Evolutionary conservation across 2,888 invertebrate species (phyloP), one percentile per base, ranked within the genome.

Genomic region (Epicampocera succincta): DNA sequence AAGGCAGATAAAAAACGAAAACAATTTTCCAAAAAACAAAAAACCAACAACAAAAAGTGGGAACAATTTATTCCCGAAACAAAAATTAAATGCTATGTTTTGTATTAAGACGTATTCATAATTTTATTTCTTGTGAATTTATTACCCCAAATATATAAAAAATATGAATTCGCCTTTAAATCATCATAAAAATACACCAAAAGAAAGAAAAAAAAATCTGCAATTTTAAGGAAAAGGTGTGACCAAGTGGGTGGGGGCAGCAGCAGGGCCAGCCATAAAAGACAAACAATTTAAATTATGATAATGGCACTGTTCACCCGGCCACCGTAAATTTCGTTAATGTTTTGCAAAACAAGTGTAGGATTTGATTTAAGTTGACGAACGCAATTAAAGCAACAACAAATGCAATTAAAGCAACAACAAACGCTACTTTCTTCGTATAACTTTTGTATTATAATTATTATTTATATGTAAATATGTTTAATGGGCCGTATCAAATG

Each of bases 291-390:
- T 78, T 89, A 89, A 89, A 87, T 87, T 88, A 89, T 83, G 87
- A 86, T 89, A 89, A 89, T 89, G 87, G 89, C 87, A 85, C 87
- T 86, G 85, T 88, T 89, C 89, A 89, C 88, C 88, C 89, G 86
- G 66, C 77, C 84, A 83, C 85, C 86, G 86, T 89, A 89, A 89
- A 88, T 87, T 72, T 84, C 60, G 71, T 82, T 78, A 82, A 82
- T 82, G 86, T 86, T 81, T 83, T 77, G 63, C 63, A 72, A 84
- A 87, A 88, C 87, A 88, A 88, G 88, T 89, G 89, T 87, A 89
- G 86, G 86, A 87, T 87, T 86, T 89, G 89, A 89, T 89, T 89
- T 88, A 88, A 87, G 88, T 85, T 87, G 89, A 89, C 89, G 87
- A 85, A 83, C 85, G 86, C 87, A 88, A 89, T 89, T 89, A 87